Evolutionary conservation across 2,888 invertebrate species (phyloP), one percentile per base, ranked within the genome.

Genomic region (Dastarcus helophoroides): DNA sequence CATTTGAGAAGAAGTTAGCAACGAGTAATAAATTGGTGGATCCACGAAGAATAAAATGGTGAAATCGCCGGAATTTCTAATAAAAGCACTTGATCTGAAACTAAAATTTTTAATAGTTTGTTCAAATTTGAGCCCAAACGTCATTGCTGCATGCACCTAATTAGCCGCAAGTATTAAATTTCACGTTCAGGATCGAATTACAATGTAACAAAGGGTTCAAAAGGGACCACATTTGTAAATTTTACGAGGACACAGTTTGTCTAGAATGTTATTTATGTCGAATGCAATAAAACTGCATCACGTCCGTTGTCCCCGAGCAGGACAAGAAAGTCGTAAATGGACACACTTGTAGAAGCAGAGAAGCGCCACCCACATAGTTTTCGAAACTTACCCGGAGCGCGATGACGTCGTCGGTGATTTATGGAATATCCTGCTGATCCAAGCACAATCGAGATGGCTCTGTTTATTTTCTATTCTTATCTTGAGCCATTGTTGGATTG

Each of bases 201-300:
- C n/a, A n/a, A n/a, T n/a, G n/a, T n/a, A n/a, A n/a, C n/a, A n/a
- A n/a, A n/a, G n/a, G n/a, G n/a, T n/a, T n/a, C n/a, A n/a, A n/a
- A n/a, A n/a, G n/a, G n/a, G n/a, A n/a, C n/a, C n/a, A 17, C 19
- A 7, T 7, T n/a, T 17, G 19, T 7, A 6, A 17, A 17, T 7
- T 6, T 17, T 17, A 17, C 19, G 19, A 17, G 19, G 19, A 17
- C 19, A 17, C 6, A 17, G 6, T 17, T n/a, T n/a, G 19, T 7
- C 6, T 17, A 17, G n/a, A 17, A n/a, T n/a, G 19, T 17, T 48
- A 46, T 49, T 49, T 49, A 49, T 48, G 48, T 46, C 42, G 37
- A 44, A 39, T 40, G 46, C 44, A 45, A 48, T 49, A 49, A 50
- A 50, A 46, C 34, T 38, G 40, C 39, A 45, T 41, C 37, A 42